Base-by-base conservation (phyloP, 2,113 vertebrate species). In the Carassius auratus region DNA sequence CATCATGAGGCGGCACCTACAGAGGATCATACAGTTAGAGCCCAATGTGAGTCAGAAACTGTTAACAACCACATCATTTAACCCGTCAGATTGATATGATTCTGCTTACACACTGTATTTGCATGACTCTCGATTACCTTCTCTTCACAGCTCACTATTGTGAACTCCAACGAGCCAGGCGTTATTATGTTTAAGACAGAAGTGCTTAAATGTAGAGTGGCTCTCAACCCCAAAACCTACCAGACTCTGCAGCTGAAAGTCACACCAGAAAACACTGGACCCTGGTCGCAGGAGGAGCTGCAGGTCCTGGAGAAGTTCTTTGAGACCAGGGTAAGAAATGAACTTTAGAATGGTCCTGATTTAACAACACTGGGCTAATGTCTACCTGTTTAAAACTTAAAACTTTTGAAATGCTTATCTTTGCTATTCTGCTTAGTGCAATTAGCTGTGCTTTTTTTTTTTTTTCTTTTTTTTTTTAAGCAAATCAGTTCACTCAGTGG, bases 121-220 rank as follows among this genome's bases (percentile, higher is more conserved):
- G 38, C 19, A 48, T 74, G 21, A 48, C 71, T 23, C 71, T 26
- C 23, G 42, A 14, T 68, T 66, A 5, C 14, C 30, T 82, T 4
- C 36, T 79, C 42, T 69, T 81, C 90, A 7, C 90, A 99, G 98
- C 92, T 99, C 84, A 96, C 97, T 83, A 96, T 99, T 59, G 97
- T 99, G 87, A 99, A 99, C 93, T 98, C 98, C 83, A 99, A 97
- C 42, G 98, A 99, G 93, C 98, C 98, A 0, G 98, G 98, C 19
- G 98, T 99, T 30, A 99, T 99, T 90, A 99, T 98, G 97, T 99
- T 99, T 93, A 99, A 99, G 91, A 99, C 98, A 0, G 98, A 99
- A 55, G 97, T 97, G 50, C 93, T 99, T 83, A 99, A 99, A 91
- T 99, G 98, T 89, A 95, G 98, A 66, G 98, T 99, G 87, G 98